These are phyloP conservation scores for Drosophila mayri DNA, from an alignment of 1,140 invertebrate species.

Conservation along the genomic window DNA sequence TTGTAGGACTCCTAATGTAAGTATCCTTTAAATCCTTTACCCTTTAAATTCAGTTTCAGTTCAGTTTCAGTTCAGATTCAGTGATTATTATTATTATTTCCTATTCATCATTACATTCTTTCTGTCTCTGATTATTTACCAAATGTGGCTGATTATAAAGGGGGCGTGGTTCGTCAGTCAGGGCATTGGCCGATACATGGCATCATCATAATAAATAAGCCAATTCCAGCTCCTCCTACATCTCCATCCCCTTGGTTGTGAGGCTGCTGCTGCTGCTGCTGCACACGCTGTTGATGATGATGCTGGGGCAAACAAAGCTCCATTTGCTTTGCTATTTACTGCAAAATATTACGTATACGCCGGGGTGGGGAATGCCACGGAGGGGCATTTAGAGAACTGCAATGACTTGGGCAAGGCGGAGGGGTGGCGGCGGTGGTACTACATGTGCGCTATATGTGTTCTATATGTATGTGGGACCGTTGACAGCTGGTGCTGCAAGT, in stretches of 20 bases:
- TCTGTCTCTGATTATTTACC: neutral
- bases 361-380: neutral
- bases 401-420: conserved; percentile 24
- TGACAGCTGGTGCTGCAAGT: conserved; percentile 56
- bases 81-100: too few relatives aligned
- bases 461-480: conserved; percentile 28
- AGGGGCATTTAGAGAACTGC: conserved; percentile 24
- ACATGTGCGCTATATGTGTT: too few relatives aligned
- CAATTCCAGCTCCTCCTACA: conserved; percentile 33
- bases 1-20: too few relatives aligned
- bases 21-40: too few relatives aligned
- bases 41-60: too few relatives aligned
- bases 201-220: conserved; percentile 66
- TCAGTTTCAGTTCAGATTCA: too few relatives aligned
- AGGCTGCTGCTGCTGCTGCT: conserved; percentile 1
- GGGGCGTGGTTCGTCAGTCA: conserved; percentile 8
- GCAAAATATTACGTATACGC: conserved; percentile 70
- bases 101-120: neutral
- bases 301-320: conserved; percentile 68
- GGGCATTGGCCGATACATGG: conserved; percentile 63
- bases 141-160: conserved; percentile 15
- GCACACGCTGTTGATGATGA: conserved; percentile 15
- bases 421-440: neutral
- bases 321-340: conserved; percentile 61
- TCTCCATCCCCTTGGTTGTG: neutral